Percentiles rank a stretch among this genome's conserved stretches.
Conservation (phyloP, 2,113 vertebrate genomes). For the Dipodomys merriami region DNA sequence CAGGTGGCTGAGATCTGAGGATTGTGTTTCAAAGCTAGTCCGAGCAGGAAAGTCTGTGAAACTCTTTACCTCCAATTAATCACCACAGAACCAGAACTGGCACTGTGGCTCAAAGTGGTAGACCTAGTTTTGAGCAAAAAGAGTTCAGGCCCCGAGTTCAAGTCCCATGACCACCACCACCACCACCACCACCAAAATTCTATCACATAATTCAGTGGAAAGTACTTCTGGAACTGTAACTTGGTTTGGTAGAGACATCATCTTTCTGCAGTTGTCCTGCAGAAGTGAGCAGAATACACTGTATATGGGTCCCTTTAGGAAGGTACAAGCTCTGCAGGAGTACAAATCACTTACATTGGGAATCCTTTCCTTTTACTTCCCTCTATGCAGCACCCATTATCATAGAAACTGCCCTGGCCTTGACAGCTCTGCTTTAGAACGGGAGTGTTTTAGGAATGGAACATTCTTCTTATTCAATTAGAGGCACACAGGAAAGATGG, state of each 20-base stretch:
- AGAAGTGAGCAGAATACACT: not conserved
- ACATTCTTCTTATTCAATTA: conserved; percentile 58
- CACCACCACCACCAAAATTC: not conserved
- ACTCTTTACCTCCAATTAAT: too few species aligned
- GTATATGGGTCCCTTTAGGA: conserved; percentile 60
- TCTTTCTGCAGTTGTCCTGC: not conserved
- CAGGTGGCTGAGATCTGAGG: too few species aligned
- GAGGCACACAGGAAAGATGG: not conserved
- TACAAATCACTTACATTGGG: conserved; percentile 24
- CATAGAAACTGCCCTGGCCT: conserved; percentile 4
- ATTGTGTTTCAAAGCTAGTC: too few species aligned
- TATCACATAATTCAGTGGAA: not conserved
- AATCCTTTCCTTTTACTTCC: conserved; percentile 47
- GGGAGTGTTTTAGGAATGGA: not conserved
- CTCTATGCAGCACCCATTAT: conserved; percentile 30
- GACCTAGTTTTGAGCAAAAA: too few species aligned
- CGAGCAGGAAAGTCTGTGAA: too few species aligned
- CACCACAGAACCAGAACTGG: too few species aligned
- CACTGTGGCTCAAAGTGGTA: too few species aligned
- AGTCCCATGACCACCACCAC: too few species aligned
- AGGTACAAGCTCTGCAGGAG: conserved; percentile 55
- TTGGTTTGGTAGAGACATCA: not conserved
- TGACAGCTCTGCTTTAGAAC: conserved; percentile 62
- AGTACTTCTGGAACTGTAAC: not conserved
- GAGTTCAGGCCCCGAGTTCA: too few species aligned